These are phyloP conservation scores for Brenthis hecate DNA, from an alignment of 2,888 invertebrate genomes.

Conservation along the genomic window DNA sequence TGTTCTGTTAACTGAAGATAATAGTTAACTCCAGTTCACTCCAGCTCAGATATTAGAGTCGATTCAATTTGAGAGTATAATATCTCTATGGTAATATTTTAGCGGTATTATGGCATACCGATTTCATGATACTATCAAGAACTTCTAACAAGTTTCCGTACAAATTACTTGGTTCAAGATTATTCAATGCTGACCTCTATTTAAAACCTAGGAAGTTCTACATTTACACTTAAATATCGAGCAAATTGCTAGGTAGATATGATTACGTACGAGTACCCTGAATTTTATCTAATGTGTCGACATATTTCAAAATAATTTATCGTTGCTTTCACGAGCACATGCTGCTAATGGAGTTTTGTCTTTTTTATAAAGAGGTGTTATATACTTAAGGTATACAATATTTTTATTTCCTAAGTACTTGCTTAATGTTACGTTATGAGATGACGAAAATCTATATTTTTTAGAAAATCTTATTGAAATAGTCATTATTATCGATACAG, in stretches of 20 bases:
- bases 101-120: slow-evolving; percentile 8
- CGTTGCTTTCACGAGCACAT: too few relatives aligned
- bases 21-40: slow-evolving; percentile 2
- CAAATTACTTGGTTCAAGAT: slow-evolving; percentile 11
- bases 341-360: too few relatives aligned
- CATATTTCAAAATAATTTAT: not conserved
- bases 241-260: not conserved
- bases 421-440: too few relatives aligned
- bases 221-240: not conserved
- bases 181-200: slow-evolving; percentile 10
- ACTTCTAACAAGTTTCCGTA: slow-evolving; percentile 9
- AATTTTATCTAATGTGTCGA: not conserved
- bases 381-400: too few relatives aligned
- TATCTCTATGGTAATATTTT: slow-evolving; percentile 10
- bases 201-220: not conserved
- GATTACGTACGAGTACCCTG: not conserved
- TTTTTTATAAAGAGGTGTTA: too few relatives aligned
- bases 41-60: slow-evolving; percentile 3
- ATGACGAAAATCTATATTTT: too few relatives aligned
- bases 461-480: too few relatives aligned
- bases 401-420: too few relatives aligned
- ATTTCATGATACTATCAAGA: slow-evolving; percentile 1
- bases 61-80: not conserved
- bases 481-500: too few relatives aligned
- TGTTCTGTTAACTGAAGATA: slow-evolving; percentile 13